Base-by-base conservation (phyloP, 2,797 vertebrate species). In the Micromesistius poutassou region DNA sequence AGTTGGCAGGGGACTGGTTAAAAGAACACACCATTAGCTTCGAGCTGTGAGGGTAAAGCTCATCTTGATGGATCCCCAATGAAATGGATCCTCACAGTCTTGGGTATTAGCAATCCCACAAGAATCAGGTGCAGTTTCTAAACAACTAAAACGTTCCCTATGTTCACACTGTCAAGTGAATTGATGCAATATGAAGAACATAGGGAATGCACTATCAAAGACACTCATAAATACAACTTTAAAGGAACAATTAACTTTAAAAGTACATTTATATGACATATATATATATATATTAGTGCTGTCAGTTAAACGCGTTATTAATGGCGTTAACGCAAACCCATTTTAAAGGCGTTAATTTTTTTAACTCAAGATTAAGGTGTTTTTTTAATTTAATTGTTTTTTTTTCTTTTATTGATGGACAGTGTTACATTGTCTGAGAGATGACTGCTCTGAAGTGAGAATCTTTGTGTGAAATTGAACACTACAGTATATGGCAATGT, bases 1-100 rank as follows among this genome's bases (percentile, higher is more conserved):
- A 80, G 72, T 36, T 73, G 62, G 74, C 80, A 46, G 50, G 84
- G 76, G 86, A 78, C 10, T 1, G 0, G 46, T 13, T 74, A 6
- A 25, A 8, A 62, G 55, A 25, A 62, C 55, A n/a, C 55, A 7
- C 55, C 46, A 22, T 50, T 50, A 50, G 46, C 46, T 50, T 50
- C 4, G 9, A 3, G 46, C 2, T 50, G 46, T 19, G 46, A 50
- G 46, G 46, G 22, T 50, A 50, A 50, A 19, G 46, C 46, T 50
- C 46, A 50, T 50, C 46, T 10, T 50, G 46, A 22, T 19, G 46
- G 46, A 19, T 50, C 46, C 46, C 46, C 77, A 28, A 30, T 25
- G 66, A 30, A 50, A 3, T 14, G 38, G 70, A 19, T 30, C 40
- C 1, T 12, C 31, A 72, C 25, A 35, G 9, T 8, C 9, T 70